These are phyloP conservation scores for Dusona sp. DNA, from an alignment of 2,888 invertebrate species.

Conservation along the genomic window DNA sequence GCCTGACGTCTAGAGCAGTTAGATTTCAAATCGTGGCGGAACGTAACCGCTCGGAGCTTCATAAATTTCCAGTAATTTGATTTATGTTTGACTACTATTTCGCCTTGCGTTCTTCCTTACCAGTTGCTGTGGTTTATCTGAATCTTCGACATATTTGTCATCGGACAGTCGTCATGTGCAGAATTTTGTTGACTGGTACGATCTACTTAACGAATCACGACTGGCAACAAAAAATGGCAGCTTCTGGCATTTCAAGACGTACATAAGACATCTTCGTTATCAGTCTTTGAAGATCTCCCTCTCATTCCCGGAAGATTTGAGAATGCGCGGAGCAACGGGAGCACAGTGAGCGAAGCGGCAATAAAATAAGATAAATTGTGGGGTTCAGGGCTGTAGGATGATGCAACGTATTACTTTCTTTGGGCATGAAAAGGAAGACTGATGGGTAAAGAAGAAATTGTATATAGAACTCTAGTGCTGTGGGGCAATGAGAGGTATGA, in stretches of 20 bases:
- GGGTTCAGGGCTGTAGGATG: background rate
- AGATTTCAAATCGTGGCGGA: background rate
- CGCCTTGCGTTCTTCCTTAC: background rate
- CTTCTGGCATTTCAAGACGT: background rate
- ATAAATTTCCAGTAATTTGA: too few relatives aligned
- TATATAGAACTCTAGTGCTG: background rate
- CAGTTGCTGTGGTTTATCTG: background rate
- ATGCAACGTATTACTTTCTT: conserved; percentile 42
- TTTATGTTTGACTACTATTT: too few relatives aligned
- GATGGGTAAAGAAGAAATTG: conserved; percentile 10
- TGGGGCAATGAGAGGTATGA: conserved; percentile 23
- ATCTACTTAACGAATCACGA: background rate
- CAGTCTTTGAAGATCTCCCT: conserved; percentile 23
- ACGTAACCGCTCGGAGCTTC: too few relatives aligned
- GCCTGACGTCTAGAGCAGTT: background rate
- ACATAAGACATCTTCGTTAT: conserved; percentile 37
- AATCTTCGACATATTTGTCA: background rate
- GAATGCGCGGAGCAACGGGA: conserved; percentile 49
- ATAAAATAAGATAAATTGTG: conserved; percentile 46
- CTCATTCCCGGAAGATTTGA: conserved; percentile 13
- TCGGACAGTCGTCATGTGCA: background rate
- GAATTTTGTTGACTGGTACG: background rate
- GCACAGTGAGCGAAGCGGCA: conserved; percentile 49
- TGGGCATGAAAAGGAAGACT: conserved; percentile 26
- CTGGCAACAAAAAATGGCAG: background rate